Base-by-base conservation (phyloP, 2,888 invertebrate species). In the Patella ulyssiponensis region DNA sequence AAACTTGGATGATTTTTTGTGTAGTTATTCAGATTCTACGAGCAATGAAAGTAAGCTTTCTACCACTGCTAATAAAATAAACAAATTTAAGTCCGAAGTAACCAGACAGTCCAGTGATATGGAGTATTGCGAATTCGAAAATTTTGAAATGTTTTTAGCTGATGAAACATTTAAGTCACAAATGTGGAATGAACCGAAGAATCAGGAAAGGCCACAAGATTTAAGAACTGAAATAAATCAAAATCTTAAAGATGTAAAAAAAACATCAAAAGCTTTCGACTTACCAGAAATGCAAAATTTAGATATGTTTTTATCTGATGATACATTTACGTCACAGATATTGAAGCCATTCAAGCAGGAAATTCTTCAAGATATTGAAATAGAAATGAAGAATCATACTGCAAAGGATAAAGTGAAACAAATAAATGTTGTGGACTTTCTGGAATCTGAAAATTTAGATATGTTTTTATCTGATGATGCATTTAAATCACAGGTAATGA, bases 381-480 rank as follows among this genome's bases (percentile, higher is more conserved):
- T 44, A 9, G 44, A 44, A 44, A 9, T 9, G 5, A 44, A 44
- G 7, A 44, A 44, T 44, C 44, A 44, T 9, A 44, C 7, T 44
- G 5, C 9, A 0, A 44, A 44, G 44, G 44, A 44, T 44, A 9
- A 9, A 44, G 44, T 9, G 9, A 44, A 44, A 44, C 44, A 44
- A 44, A 44, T 4, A 44, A 44, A 44, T 4, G 44, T 9, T 44
- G 44, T 23, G n/a, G 54, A 54, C 56, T 73, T 77, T 77, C 79
- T 77, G 12, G 53, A n/a, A n/a, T 79, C 79, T n/a, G 79, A 79
- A 74, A 73, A 79, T 53, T 33, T 79, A 44, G 76, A 76, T 15
- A 33, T 72, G 69, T 79, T 79, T 69, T 72, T 79, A 20, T 15
- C 69, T 12, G 58, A 52, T n/a, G 64, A 71, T 20, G 74, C 71